Conservation (phyloP, 1,140 invertebrate species). For the Drosophila repletoides region DNA sequence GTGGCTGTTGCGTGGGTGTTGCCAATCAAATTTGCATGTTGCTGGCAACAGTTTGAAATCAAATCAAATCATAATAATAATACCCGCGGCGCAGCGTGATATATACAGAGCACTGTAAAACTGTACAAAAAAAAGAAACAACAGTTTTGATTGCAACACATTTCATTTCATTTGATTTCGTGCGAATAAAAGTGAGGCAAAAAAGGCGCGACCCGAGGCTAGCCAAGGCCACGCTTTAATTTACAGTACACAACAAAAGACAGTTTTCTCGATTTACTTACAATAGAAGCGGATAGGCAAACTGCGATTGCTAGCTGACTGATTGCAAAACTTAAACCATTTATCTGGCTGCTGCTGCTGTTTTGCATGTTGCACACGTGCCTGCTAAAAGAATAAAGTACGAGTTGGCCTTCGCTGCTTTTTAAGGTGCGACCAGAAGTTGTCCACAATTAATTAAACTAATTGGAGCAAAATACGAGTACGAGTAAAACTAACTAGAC, state of each 20-base stretch:
- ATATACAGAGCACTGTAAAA: slow-evolving; percentile 34
- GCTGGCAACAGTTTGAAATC: slow-evolving; percentile 67
- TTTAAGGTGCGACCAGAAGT: slow-evolving; percentile 62
- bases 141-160: slow-evolving; percentile 53
- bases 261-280: slow-evolving; percentile 29
- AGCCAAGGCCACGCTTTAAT: slow-evolving; percentile 62
- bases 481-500: slow-evolving; percentile 29
- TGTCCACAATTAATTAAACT: slow-evolving; percentile 65
- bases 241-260: slow-evolving; percentile 67
- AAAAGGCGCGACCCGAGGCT: slow-evolving; percentile 48
- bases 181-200: slow-evolving; percentile 66
- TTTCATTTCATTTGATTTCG: slow-evolving; percentile 57
- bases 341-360: slow-evolving; percentile 29
- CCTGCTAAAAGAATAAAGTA: slow-evolving; percentile 47
- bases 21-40: slow-evolving; percentile 76
- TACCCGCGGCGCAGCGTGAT: slow-evolving; percentile 41
- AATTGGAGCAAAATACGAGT: slow-evolving; percentile 67
- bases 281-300: slow-evolving; percentile 6
- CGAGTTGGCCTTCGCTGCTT: slow-evolving; percentile 43
- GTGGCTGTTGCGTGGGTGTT: slow-evolving; percentile 58
- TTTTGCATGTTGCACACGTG: slow-evolving; percentile 11
- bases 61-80: slow-evolving; percentile 59
- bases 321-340: slow-evolving; percentile 44
- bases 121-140: slow-evolving; percentile 31
- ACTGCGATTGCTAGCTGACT: slow-evolving; percentile 23